Evolutionary conservation across 2,797 vertebrate species (phyloP).

Genomic region (Phataginus tetradactyla): DNA sequence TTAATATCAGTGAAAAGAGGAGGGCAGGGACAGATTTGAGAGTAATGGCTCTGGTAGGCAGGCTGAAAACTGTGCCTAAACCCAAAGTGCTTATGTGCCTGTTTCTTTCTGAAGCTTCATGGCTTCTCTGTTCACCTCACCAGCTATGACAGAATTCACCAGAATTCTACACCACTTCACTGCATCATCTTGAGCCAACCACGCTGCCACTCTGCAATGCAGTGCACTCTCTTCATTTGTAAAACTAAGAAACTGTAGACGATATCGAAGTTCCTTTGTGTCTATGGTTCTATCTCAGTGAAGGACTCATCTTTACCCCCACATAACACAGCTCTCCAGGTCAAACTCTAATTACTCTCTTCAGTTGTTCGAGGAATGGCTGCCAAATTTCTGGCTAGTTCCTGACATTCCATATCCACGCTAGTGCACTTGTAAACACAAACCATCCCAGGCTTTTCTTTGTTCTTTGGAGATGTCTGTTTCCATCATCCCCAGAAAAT

Average conservation of each 20-base stretch:
- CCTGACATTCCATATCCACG: conserved; percentile 74
- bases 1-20: neutral
- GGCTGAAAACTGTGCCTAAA: neutral
- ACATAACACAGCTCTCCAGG: neutral
- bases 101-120: neutral
- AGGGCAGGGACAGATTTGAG: neutral
- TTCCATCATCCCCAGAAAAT: conserved; percentile 79
- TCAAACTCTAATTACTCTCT: conserved; percentile 48
- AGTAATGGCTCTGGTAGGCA: neutral
- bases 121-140: neutral
- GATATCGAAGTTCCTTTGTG: neutral
- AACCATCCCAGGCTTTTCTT: conserved; percentile 81
- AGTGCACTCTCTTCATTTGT: neutral
- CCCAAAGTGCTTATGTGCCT: neutral
- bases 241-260: neutral
- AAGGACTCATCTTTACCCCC: neutral
- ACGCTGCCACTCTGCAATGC: neutral
- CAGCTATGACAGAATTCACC: neutral
- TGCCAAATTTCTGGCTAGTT: conserved; percentile 74
- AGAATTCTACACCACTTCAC: neutral
- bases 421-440: conserved; percentile 78
- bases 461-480: conserved; percentile 76
- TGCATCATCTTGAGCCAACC: neutral
- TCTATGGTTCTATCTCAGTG: neutral
- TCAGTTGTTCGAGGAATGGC: conserved; percentile 33